Base-by-base conservation (phyloP, 2,113 vertebrate genomes). In the Pituophis catenifer region DNA sequence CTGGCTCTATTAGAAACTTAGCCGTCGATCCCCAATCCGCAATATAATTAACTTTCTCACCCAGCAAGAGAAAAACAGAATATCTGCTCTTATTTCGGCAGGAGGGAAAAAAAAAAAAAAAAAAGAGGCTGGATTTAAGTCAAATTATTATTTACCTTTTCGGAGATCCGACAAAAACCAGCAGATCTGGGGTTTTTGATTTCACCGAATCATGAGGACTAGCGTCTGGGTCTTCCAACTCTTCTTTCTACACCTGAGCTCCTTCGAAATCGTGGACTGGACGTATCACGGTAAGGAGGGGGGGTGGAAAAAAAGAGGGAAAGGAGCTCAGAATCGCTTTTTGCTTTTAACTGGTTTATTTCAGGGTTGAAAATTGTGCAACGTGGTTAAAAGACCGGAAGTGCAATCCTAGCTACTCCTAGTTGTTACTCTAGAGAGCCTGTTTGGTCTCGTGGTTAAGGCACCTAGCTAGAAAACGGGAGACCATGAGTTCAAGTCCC, bases 251-350 rank as follows among this genome's bases (percentile, higher is more conserved):
- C 3, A 15, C 0, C 94, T 81, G 1, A 8, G 93, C 89, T 57
- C 3, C 75, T 70, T 91, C 13, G 91, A 96, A 19, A 10, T 92
- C 0, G 0, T 89, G 0, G 52, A 94, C 0, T 98, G 98, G 98
- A 96, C 97, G 0, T 98, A 98, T 93, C 57, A 96, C 97, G 97
- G 98, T 98, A 97, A 97, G 26, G 8, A 38, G 26, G 44, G 8
- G 23, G 4, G 57, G 9, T 1, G n/a, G 19, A 86, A 44, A 44
- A 44, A 44, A 44, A 8, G 0, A 15, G 29, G n/a, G 9, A 1
- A 7, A 38, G n/a, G 58, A 6, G 1, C 0, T 5, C 1, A 52
- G 1, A 53, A n/a, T 0, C 0, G 0, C 2, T 0, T 26, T 24
- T 19, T 17, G 29, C 87, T n/a, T 88, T 88, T 19, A 33, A 55